A percentile compares a stretch with the other conserved stretches of the same genome.
Conservation (phyloP, 1,140 invertebrate species). For the Caenorhabditis briggsae region DNA sequence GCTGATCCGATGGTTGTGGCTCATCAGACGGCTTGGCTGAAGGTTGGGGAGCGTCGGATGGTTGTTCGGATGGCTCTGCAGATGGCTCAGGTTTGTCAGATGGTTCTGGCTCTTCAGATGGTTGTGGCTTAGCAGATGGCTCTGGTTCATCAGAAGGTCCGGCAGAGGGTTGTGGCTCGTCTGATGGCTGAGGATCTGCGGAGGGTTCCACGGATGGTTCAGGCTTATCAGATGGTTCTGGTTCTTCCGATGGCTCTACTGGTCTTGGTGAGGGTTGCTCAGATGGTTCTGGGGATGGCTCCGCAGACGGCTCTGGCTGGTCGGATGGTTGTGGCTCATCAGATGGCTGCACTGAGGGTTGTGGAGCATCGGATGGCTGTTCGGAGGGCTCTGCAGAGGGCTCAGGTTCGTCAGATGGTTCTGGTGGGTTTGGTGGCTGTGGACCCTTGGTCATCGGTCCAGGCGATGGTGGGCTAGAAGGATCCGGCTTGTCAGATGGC, state of each 20-base stretch:
- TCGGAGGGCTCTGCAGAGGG: not conserved
- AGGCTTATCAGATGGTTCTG: not conserved
- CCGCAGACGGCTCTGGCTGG: not conserved
- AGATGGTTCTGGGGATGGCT: not conserved
- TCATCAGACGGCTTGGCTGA: not conserved
- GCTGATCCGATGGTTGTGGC: not conserved
- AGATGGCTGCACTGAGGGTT: not conserved
- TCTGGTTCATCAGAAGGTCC: not conserved
- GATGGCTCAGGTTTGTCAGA: not conserved
- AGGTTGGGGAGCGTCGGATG: not conserved
- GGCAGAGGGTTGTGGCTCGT: not conserved
- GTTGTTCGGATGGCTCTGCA: no score
- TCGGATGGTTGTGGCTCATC: not conserved
- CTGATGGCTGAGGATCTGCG: not conserved
- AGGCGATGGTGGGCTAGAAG: not conserved
- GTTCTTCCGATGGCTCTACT: not conserved
- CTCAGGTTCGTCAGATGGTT: not conserved
- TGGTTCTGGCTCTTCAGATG: not conserved
- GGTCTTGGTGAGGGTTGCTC: slow-evolving; percentile 9
- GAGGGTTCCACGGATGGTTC: not conserved
- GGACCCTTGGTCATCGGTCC: not conserved
- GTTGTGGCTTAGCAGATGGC: not conserved
- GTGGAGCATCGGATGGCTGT: not conserved
- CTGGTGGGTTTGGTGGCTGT: not conserved
- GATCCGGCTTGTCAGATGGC: not conserved